phyloP scores from a whole-genome alignment of 2,113 vertebrate genomes.

The Pterophyllum scalare region DNA sequence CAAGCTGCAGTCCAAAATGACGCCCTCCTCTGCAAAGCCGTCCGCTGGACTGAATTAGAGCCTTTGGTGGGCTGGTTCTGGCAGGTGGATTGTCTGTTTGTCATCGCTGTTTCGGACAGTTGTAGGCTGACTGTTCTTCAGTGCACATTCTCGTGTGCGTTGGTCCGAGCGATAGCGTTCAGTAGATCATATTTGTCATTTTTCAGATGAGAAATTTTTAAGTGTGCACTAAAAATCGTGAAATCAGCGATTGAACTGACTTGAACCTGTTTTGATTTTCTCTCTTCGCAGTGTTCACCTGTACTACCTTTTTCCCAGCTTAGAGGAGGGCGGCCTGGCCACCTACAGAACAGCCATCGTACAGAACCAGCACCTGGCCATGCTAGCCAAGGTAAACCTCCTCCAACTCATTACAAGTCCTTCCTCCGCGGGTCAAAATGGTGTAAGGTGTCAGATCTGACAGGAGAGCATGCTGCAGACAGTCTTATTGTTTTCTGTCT shows the following conservation, averaged over 20 bases:
- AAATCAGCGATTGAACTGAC: neutral
- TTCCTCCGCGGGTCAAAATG: constrained; percentile 3
- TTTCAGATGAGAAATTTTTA: neutral
- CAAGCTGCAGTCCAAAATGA: neutral
- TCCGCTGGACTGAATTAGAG: neutral
- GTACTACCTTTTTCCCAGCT: constrained; percentile 94
- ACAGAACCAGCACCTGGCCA: constrained; percentile 98
- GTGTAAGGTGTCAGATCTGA: constrained; percentile 28
- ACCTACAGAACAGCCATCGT: constrained; percentile 98
- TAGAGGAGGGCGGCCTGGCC: constrained; percentile 97
- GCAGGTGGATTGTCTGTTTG: neutral
- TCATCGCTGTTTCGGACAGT: neutral
- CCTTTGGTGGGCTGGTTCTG: constrained; percentile 1
- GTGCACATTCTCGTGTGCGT: neutral
- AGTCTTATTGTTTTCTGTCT: constrained; percentile 47
- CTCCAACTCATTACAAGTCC: neutral
- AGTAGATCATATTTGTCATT: neutral
- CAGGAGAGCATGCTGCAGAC: constrained; percentile 27
- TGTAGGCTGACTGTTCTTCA: neutral
- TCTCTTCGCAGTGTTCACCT: constrained; percentile 88
- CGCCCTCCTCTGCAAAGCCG: neutral
- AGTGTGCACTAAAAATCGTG: neutral
- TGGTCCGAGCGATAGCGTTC: neutral
- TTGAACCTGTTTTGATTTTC: constrained; percentile 13
- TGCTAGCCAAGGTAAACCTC: constrained; percentile 93